These are phyloP conservation scores for Zosterops japonicus DNA, from an alignment of 2,113 vertebrate species.

Conservation along the genomic window DNA sequence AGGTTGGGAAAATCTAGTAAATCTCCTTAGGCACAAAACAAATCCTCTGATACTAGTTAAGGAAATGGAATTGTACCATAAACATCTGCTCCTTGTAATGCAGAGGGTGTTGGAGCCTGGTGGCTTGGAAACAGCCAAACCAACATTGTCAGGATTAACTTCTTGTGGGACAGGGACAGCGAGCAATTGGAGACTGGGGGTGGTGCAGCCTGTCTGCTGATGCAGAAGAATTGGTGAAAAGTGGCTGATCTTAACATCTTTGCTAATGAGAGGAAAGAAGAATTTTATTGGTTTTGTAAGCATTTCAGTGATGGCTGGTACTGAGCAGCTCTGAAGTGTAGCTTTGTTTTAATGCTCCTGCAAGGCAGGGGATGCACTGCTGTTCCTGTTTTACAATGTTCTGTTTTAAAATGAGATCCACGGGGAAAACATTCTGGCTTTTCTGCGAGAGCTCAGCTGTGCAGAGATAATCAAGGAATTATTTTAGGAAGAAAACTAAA, in stretches of 20 bases:
- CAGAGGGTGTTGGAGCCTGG: neutral
- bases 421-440: neutral
- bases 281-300: neutral
- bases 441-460: neutral
- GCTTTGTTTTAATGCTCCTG: neutral
- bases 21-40: neutral
- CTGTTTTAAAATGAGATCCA: neutral
- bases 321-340: neutral
- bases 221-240: neutral
- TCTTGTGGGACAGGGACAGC: neutral
- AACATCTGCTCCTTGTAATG: conserved; percentile 3
- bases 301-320: neutral
- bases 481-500: neutral
- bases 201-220: neutral
- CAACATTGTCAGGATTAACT: neutral
- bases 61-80: neutral
- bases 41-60: neutral
- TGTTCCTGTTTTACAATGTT: neutral
- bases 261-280: neutral
- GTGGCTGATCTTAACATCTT: neutral
- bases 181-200: neutral
- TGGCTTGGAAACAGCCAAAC: neutral
- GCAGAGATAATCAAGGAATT: conserved; percentile 33
- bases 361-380: neutral
- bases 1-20: neutral